A percentile compares a stretch with the other conserved stretches of the same genome.
phyloP scores from a whole-genome alignment of 2,888 invertebrate genomes.

The Protonemura montana region DNA sequence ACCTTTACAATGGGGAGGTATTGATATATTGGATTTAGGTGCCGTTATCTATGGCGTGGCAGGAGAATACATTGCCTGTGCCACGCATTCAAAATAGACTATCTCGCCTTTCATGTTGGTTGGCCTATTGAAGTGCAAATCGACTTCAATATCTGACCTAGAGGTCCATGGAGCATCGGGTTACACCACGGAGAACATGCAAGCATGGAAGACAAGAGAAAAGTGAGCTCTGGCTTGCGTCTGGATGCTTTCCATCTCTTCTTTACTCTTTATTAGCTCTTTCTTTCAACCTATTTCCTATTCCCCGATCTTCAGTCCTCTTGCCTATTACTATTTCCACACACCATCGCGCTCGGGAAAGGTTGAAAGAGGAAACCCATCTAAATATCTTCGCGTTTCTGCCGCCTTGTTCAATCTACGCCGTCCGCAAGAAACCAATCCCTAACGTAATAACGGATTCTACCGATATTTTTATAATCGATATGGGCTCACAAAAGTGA shows the following conservation, averaged over 20 bases:
- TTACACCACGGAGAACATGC: neutral
- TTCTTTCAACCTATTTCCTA: slow-evolving; percentile 38
- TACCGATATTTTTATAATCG: slow-evolving; percentile 7
- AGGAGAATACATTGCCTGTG: slow-evolving; percentile 35
- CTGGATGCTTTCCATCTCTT: slow-evolving; percentile 22
- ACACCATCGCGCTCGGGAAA: neutral
- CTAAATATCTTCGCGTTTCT: slow-evolving; percentile 26
- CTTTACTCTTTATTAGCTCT: slow-evolving; percentile 35
- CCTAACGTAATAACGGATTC: slow-evolving; percentile 23
- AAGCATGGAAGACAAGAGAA: slow-evolving; percentile 30
- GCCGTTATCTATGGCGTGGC: slow-evolving; percentile 34
- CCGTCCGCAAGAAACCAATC: slow-evolving; percentile 20
- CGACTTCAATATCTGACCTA: slow-evolving; percentile 44
- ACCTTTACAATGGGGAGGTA: slow-evolving; percentile 30
- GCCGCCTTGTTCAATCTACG: slow-evolving; percentile 14
- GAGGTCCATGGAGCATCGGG: slow-evolving; percentile 25
- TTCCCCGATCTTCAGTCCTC: slow-evolving; percentile 29
- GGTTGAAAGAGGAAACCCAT: slow-evolving; percentile 29
- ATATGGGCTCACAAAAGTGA: slow-evolving; percentile 7
- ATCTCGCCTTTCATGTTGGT: slow-evolving; percentile 41
- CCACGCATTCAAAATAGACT: slow-evolving; percentile 37
- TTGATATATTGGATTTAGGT: slow-evolving; percentile 41
- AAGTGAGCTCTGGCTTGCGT: neutral
- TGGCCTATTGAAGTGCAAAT: slow-evolving; percentile 46
- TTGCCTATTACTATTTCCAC: slow-evolving; percentile 32